Conservation (phyloP, 2,797 vertebrate species). For the Nyctibius grandis region DNA sequence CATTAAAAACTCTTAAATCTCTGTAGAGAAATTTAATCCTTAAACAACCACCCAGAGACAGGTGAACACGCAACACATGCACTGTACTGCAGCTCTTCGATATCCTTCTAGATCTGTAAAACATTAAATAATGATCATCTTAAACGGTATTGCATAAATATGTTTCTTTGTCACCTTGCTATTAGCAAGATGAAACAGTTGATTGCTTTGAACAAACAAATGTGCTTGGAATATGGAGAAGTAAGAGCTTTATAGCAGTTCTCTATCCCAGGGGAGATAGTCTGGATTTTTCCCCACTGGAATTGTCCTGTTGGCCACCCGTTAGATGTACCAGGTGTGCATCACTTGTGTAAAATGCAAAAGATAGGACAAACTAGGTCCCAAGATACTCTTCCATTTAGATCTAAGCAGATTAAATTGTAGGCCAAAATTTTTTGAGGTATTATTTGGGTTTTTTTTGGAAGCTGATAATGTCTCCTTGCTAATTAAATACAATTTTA, state of each 20-base stretch:
- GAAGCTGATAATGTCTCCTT: not conserved
- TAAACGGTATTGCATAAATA: rapidly evolving
- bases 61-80: rapidly evolving
- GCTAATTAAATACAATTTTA: not conserved
- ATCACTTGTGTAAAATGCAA: not conserved
- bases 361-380: not conserved
- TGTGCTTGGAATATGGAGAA: not conserved
- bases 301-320: not conserved
- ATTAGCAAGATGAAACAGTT: not conserved
- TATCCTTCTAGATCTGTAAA: not conserved
- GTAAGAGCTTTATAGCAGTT: not conserved
- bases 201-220: not conserved
- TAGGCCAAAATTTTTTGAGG: rapidly evolving
- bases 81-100: not conserved
- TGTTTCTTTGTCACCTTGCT: not conserved
- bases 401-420: not conserved
- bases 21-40: not conserved
- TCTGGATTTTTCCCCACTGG: not conserved
- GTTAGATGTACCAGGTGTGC: rapidly evolving
- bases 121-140: not conserved
- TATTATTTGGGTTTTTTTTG: not conserved
- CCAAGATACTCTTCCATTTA: not conserved
- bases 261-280: not conserved
- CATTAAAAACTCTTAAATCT: not conserved
- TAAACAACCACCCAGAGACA: rapidly evolving